phyloP scores from a whole-genome alignment of 1,140 invertebrate species.

The Halyomorpha halys region DNA sequence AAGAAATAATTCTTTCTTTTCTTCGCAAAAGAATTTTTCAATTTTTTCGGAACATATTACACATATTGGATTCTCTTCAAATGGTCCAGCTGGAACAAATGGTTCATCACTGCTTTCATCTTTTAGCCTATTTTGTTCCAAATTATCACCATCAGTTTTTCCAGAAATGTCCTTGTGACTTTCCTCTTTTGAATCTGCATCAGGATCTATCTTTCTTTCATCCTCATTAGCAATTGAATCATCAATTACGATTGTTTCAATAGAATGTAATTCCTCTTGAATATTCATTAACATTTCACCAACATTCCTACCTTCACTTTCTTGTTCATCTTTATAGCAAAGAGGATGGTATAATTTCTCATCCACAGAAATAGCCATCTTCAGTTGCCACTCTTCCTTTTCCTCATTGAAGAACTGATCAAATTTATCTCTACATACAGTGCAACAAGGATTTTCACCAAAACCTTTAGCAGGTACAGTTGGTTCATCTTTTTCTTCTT shows the following conservation, averaged over 20 bases:
- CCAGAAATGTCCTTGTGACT: not conserved
- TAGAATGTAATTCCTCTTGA: not conserved
- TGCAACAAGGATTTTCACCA: slow-evolving; percentile 53
- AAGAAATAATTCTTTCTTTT: slow-evolving; percentile 91
- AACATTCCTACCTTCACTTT: slow-evolving; percentile 34
- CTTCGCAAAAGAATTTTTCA: slow-evolving; percentile 89
- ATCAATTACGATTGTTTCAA: slow-evolving; percentile 3
- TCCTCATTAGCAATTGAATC: not conserved
- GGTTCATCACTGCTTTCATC: slow-evolving; percentile 34
- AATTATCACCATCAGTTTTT: not conserved
- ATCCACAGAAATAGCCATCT: slow-evolving; percentile 66
- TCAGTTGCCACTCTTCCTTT: slow-evolving; percentile 88
- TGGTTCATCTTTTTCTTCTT: slow-evolving; percentile 39
- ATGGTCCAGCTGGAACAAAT: slow-evolving; percentile 49
- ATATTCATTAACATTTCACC: not conserved
- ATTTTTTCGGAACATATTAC: slow-evolving; percentile 84
- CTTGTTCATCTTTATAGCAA: slow-evolving; percentile 82
- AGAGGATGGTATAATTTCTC: slow-evolving; percentile 78
- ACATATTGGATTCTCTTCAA: slow-evolving; percentile 52
- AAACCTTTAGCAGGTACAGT: slow-evolving; percentile 50
- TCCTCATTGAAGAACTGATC: slow-evolving; percentile 92
- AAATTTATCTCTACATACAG: slow-evolving; percentile 82
- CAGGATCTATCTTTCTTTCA: not conserved
- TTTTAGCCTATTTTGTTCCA: not conserved
- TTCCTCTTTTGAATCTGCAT: not conserved